A percentile compares a stretch with the other conserved stretches of the same genome.
phyloP scores from a whole-genome alignment of 1,140 invertebrate species.

The Diachasma alloeum region DNA sequence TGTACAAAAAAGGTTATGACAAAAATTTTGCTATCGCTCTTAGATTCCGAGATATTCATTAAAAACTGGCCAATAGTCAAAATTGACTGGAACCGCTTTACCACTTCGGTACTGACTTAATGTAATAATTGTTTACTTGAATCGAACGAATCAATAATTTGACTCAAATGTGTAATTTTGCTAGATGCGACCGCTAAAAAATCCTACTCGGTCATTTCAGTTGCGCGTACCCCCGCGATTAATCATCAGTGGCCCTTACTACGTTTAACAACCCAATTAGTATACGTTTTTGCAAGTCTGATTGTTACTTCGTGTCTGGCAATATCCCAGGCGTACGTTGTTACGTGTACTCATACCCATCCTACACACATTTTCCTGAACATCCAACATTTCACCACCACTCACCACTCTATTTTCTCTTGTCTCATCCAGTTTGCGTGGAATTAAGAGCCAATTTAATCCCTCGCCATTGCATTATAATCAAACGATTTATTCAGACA shows the following conservation, averaged over 20 bases:
- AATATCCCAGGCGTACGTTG: conserved; percentile 27
- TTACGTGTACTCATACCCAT: conserved; percentile 36
- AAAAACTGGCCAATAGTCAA: no score
- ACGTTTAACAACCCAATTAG: conserved; percentile 51
- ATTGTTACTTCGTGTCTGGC: conserved; percentile 47
- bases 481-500: conserved; percentile 6
- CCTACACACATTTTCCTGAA: not conserved
- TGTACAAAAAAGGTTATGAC: no score
- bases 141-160: no score
- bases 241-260: conserved; percentile 41
- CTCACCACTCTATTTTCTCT: conserved; percentile 9
- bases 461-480: conserved; percentile 7
- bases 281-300: conserved; percentile 51
- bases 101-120: no score
- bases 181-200: not conserved
- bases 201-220: conserved; percentile 20
- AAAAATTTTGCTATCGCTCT: no score
- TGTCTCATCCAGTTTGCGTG: conserved; percentile 37
- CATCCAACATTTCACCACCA: not conserved
- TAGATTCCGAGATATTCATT: no score
- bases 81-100: no score
- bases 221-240: conserved; percentile 40
- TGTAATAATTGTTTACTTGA: no score
- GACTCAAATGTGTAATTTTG: no score
- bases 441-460: conserved; percentile 47